Base-by-base conservation (phyloP, 1,140 invertebrate genomes). In the Orchesella cincta region DNA sequence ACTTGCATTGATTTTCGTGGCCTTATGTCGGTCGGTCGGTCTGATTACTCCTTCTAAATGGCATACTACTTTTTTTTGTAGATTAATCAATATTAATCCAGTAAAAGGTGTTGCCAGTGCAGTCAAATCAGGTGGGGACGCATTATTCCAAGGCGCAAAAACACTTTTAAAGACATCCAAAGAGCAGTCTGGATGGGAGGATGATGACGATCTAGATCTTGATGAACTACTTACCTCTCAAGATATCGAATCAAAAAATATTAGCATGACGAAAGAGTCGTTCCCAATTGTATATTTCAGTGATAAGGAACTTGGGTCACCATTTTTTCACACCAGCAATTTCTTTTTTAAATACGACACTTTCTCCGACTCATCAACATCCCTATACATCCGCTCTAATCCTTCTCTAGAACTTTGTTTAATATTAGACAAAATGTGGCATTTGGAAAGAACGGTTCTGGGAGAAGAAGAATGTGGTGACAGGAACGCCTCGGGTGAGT, bases 391-490 rank as follows among this genome's bases (percentile, higher is more conserved):
- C 0, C n/a, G 71, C 16, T 62, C 79, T 14, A 71, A 70, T 46
- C 76, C 76, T 33, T 71, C 76, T 2, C 54, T 80, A 16, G 76
- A 80, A 57, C 72, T 78, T 0, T 80, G 76, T 34, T 18, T 78
- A 28, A 51, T 74, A 0, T 26, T 76, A 31, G 75, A 80, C 54
- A 62, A 86, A 87, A 82, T 86, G 82, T 80, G 81, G 80, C 72
- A 83, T 84, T 77, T 85, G 83, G 31, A 84, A 84, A 81, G 80
- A 84, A 64, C 79, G 81, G 0, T 87, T 85, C 78, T 77, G 81
- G 35, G 80, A 82, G 29, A 78, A 86, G 51, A 85, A 86, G 80
- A 75, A 81, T 12, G 74, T 76, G 23, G 81, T 80, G 23, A 83
- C 8, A 26, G 57, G 57, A 64, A 23, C 20, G 5, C 57, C 23